A percentile compares a stretch with the other conserved stretches of the same genome.
Evolutionary conservation across 2,113 vertebrate species (phyloP).

Genomic region (Otis tarda): DNA sequence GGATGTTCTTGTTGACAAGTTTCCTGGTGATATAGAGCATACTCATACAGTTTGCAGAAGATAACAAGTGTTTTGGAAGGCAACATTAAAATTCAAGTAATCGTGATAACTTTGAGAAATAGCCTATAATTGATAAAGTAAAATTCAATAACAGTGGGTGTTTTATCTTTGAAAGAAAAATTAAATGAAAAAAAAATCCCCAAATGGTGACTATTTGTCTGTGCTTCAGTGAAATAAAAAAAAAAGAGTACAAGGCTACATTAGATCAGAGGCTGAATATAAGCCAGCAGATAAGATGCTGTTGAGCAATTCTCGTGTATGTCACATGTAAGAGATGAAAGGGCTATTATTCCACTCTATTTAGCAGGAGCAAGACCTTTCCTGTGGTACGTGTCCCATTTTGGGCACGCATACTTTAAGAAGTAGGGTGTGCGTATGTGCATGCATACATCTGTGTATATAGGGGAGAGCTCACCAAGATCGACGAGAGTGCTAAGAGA

Average conservation of each 20-base stretch:
- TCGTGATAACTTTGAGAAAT: background rate
- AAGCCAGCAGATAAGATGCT: background rate
- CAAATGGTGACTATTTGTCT: background rate
- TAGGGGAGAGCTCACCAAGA: background rate
- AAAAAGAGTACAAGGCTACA: background rate
- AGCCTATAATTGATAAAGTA: background rate
- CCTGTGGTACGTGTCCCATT: background rate
- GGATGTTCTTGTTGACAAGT: background rate
- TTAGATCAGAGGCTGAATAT: background rate
- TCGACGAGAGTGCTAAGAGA: background rate
- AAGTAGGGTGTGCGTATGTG: background rate
- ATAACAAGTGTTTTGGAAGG: background rate
- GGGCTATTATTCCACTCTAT: background rate
- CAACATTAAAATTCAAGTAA: background rate
- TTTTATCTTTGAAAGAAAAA: background rate
- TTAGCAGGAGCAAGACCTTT: conserved; percentile 14
- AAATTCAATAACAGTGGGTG: background rate
- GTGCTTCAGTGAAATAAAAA: background rate
- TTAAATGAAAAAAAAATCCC: background rate
- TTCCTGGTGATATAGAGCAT: background rate
- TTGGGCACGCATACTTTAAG: background rate
- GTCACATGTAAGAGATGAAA: conserved; percentile 17
- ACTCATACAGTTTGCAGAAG: background rate
- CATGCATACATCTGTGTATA: background rate
- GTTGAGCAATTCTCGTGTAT: background rate